Conservation (phyloP, 2,888 invertebrate species). For the Hydrotaea cyrtoneurina region DNA sequence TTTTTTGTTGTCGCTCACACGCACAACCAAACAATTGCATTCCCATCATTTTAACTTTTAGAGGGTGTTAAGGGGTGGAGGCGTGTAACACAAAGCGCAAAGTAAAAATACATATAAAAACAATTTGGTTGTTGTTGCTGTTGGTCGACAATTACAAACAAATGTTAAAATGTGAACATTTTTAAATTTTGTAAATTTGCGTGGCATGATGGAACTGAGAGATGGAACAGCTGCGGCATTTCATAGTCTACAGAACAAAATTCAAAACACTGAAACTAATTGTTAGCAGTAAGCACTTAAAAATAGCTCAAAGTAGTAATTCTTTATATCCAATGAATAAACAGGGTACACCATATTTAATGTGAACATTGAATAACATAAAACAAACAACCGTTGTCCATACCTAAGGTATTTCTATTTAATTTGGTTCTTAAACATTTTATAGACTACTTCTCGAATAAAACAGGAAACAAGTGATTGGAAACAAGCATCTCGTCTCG, state of each 20-base stretch:
- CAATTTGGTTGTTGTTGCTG: not conserved
- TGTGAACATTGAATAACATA: too few relatives aligned
- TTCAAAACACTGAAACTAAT: too few relatives aligned
- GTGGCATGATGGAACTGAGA: not conserved
- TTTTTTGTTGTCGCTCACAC: not conserved
- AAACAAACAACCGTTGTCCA: too few relatives aligned
- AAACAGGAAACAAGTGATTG: too few relatives aligned
- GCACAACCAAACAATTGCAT: not conserved
- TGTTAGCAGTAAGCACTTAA: too few relatives aligned
- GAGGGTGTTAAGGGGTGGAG: not conserved
- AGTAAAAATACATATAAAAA: constrained; percentile 29
- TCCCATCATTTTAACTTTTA: not conserved
- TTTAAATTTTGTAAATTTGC: not conserved
- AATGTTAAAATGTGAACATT: not conserved
- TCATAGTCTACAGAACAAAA: not conserved
- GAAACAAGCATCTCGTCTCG: too few relatives aligned
- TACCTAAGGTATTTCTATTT: too few relatives aligned
- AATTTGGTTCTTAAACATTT: too few relatives aligned
- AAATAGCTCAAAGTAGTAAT: too few relatives aligned
- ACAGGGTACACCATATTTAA: too few relatives aligned
- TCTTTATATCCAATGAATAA: too few relatives aligned
- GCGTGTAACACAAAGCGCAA: not conserved
- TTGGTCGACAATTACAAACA: not conserved
- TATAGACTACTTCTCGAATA: too few relatives aligned
- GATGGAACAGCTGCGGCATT: not conserved